Evolutionary conservation across 2,113 vertebrate genomes (phyloP).

Genomic region (Gymnorhina tibicen): DNA sequence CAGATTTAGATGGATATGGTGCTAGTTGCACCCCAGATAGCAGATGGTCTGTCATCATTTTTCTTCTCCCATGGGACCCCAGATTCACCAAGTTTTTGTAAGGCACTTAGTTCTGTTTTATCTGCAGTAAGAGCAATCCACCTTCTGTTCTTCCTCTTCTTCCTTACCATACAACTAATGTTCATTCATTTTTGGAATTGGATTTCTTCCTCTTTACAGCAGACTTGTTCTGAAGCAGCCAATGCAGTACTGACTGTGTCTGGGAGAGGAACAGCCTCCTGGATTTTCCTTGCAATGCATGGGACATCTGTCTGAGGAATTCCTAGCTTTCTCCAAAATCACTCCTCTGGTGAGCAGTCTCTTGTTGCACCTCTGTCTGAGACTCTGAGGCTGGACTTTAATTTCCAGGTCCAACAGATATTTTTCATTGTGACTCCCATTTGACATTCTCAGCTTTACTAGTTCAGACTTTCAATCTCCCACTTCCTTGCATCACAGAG

Average conservation of each 20-base stretch:
- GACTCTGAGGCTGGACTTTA: not conserved
- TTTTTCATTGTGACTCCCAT: not conserved
- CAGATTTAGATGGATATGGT: not conserved
- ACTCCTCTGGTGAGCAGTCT: not conserved
- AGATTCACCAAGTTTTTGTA: not conserved
- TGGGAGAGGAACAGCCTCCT: not conserved
- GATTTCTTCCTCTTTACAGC: not conserved
- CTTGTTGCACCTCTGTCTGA: not conserved
- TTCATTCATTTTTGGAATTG: accelerated
- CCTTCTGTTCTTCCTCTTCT: not conserved
- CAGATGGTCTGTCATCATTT: not conserved
- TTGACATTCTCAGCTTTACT: not conserved
- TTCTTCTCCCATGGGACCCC: not conserved
- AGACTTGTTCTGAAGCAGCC: not conserved
- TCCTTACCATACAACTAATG: not conserved
- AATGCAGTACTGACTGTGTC: not conserved
- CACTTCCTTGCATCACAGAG: not conserved
- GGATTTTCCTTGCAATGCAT: not conserved
- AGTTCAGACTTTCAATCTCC: not conserved
- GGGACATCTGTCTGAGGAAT: not conserved
- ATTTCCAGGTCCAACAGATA: not conserved
- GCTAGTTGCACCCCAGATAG: not conserved
- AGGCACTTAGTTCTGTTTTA: not conserved
- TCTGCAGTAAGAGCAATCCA: not conserved
- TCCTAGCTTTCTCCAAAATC: not conserved